These are phyloP conservation scores for Micronycteris hirsuta DNA, from an alignment of 2,113 vertebrate genomes.

Conservation along the genomic window DNA sequence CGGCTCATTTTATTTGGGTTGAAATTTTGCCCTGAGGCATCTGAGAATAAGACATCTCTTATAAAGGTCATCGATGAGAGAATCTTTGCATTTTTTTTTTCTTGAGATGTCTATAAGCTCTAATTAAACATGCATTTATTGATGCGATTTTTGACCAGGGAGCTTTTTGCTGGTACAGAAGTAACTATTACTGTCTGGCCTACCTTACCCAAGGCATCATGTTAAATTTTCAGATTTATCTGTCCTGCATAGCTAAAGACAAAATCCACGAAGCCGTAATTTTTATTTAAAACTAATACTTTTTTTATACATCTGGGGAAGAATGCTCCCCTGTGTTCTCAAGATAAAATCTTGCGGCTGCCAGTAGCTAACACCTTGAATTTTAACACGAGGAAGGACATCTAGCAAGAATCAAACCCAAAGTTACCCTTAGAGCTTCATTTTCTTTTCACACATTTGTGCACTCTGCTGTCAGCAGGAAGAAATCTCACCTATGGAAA, in stretches of 20 bases:
- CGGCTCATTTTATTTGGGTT: slow-evolving; percentile 41
- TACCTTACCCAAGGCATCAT: not conserved
- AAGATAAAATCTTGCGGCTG: slow-evolving; percentile 39
- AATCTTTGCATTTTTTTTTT: slow-evolving; percentile 60
- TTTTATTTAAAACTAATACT: slow-evolving; percentile 18
- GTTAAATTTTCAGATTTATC: slow-evolving; percentile 2
- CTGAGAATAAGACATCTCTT: slow-evolving; percentile 27
- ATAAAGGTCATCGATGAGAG: slow-evolving; percentile 38
- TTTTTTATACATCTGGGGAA: not conserved
- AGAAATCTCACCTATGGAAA: slow-evolving; percentile 26
- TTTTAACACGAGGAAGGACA: slow-evolving; percentile 72
- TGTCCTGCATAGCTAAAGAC: not conserved
- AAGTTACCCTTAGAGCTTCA: slow-evolving; percentile 63
- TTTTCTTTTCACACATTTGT: slow-evolving; percentile 46
- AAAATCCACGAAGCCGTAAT: slow-evolving; percentile 28
- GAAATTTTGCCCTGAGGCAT: slow-evolving; percentile 48
- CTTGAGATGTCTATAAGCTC: slow-evolving; percentile 37
- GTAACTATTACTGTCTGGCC: not conserved
- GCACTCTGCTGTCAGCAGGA: not conserved
- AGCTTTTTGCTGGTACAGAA: slow-evolving; percentile 36
- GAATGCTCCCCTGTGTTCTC: slow-evolving; percentile 36
- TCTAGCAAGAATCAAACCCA: slow-evolving; percentile 68
- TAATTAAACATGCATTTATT: slow-evolving; percentile 47
- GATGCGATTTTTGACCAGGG: slow-evolving; percentile 43
- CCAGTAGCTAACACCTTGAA: slow-evolving; percentile 50